Conservation (phyloP, 2,113 vertebrate species). For the Pipra filicauda region DNA sequence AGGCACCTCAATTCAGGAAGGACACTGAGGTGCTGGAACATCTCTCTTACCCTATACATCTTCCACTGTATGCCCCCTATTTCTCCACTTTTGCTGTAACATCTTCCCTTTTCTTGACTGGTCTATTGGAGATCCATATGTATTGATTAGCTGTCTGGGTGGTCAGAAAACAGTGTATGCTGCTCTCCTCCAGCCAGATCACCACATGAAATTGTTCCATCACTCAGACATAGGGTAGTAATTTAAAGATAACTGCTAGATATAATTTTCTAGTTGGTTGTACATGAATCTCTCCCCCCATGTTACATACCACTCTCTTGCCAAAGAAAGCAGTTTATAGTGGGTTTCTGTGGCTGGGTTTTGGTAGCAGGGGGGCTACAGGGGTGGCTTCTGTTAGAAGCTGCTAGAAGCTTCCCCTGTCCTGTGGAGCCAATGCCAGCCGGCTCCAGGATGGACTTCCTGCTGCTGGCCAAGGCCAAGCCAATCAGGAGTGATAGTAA, state of each 20-base stretch:
- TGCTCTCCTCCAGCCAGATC: neutral
- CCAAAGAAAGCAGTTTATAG: neutral
- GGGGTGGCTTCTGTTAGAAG: too few relatives aligned
- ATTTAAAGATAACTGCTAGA: neutral
- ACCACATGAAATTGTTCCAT: neutral
- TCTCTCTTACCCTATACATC: neutral
- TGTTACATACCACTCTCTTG: neutral
- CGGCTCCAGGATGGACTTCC: too few relatives aligned
- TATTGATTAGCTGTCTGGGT: neutral
- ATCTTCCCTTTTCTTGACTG: neutral
- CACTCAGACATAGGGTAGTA: neutral
- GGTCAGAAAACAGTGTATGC: neutral
- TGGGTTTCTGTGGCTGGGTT: too few relatives aligned
- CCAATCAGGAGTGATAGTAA: too few relatives aligned
- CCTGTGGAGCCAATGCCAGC: too few relatives aligned
- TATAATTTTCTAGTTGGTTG: neutral
- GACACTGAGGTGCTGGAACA: too few relatives aligned
- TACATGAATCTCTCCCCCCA: neutral
- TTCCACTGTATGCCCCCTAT: neutral
- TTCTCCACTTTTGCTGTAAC: neutral
- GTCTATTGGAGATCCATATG: rapidly evolving
- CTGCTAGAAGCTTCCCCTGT: too few relatives aligned
- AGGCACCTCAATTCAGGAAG: too few relatives aligned
- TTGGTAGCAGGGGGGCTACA: too few relatives aligned
- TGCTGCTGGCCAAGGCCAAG: too few relatives aligned